phyloP scores from a whole-genome alignment of 2,888 invertebrate species.

The Luperina nickerlii region DNA sequence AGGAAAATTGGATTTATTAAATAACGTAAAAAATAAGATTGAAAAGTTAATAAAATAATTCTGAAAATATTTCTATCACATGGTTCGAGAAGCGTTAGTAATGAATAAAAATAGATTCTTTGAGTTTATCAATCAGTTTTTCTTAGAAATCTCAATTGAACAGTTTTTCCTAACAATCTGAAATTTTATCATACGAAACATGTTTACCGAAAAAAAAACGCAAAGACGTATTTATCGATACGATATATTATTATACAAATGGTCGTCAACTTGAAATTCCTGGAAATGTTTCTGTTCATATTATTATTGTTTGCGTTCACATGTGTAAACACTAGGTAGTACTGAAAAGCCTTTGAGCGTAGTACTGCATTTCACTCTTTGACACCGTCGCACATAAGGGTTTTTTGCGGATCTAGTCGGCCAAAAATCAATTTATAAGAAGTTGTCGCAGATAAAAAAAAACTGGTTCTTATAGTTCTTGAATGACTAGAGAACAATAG shows the following conservation, averaged over 20 bases:
- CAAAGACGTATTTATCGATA: not conserved
- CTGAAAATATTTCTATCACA: slow-evolving; percentile 16
- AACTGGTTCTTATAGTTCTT: no score
- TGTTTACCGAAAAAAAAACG: not conserved
- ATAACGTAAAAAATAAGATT: not conserved
- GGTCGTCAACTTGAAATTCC: not conserved
- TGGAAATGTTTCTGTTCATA: not conserved
- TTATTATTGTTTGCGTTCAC: not conserved
- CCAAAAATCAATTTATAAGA: no score
- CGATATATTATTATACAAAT: not conserved
- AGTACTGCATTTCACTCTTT: not conserved
- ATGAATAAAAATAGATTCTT: slow-evolving; percentile 1
- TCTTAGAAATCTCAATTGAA: not conserved
- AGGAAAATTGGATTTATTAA: not conserved
- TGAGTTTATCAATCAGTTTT: slow-evolving; percentile 1
- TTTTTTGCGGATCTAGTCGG: no score
- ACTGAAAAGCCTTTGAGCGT: not conserved
- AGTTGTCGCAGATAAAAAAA: no score
- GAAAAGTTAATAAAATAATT: not conserved
- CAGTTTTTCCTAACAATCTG: not conserved
- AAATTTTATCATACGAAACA: not conserved
- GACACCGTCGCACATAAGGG: no score
- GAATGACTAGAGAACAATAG: no score
- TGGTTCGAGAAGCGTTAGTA: slow-evolving; percentile 11
- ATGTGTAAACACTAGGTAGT: not conserved